A percentile compares a stretch with the other conserved stretches of the same genome.
phyloP scores from a whole-genome alignment of 2,113 vertebrate genomes.

The Macrotus californicus region DNA sequence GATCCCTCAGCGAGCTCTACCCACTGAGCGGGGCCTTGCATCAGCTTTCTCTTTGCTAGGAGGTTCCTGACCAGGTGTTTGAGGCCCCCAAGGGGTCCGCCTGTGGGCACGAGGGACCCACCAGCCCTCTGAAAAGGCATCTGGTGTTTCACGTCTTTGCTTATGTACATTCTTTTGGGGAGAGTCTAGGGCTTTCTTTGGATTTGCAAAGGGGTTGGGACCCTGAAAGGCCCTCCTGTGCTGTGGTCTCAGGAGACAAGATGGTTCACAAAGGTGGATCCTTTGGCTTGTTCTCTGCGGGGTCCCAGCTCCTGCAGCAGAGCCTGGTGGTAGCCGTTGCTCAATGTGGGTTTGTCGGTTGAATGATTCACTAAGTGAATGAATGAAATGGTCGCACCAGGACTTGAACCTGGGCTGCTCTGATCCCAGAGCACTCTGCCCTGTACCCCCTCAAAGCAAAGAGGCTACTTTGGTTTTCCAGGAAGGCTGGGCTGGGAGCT shows the following conservation, averaged over 20 bases:
- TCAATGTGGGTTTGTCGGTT: neutral
- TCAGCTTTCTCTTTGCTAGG: neutral
- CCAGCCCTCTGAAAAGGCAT: neutral
- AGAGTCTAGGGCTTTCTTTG: neutral
- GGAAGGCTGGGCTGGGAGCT: neutral
- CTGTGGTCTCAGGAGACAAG: neutral
- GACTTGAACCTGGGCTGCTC: neutral
- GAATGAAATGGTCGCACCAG: neutral
- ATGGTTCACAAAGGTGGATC: too few species aligned
- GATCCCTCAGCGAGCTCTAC: neutral
- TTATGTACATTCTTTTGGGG: neutral
- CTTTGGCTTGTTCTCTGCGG: neutral
- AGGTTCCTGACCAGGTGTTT: neutral
- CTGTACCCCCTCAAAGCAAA: neutral
- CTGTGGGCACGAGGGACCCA: neutral
- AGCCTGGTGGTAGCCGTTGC: neutral
- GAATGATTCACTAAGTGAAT: neutral
- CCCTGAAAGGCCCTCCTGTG: neutral
- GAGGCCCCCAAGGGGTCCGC: neutral
- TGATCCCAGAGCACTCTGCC: neutral
- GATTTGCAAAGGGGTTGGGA: neutral
- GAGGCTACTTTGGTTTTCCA: neutral
- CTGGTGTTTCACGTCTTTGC: neutral
- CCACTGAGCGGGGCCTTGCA: neutral
- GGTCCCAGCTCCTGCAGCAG: neutral